Conservation (phyloP, 1,140 invertebrate species). For the Rhyacophila brunnea region DNA sequence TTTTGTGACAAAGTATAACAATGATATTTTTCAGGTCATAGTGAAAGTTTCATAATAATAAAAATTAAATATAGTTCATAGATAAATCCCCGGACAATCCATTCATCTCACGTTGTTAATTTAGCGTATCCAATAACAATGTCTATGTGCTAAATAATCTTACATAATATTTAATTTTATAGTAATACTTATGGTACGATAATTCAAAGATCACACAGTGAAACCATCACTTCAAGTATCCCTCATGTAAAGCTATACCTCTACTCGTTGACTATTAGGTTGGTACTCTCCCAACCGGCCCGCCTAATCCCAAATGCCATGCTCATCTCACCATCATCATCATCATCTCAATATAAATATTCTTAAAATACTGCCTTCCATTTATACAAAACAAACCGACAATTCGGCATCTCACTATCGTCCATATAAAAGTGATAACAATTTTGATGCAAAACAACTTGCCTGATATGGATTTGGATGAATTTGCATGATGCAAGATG, state of each 20-base stretch:
- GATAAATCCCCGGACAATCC: too few relatives aligned
- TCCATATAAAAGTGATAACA: slow-evolving; percentile 1
- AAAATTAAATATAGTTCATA: too few relatives aligned
- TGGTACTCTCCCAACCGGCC: slow-evolving; percentile 1
- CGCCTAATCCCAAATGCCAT: background rate
- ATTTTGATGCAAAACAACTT: background rate
- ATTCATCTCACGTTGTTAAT: too few relatives aligned
- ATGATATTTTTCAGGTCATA: too few relatives aligned
- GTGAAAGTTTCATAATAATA: too few relatives aligned
- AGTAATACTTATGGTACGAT: slow-evolving; percentile 31
- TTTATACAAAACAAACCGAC: slow-evolving; percentile 12
- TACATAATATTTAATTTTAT: slow-evolving; percentile 9
- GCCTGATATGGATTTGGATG: too few relatives aligned
- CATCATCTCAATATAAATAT: slow-evolving; percentile 19
- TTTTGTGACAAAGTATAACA: too few relatives aligned
- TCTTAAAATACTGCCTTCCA: slow-evolving; percentile 32
- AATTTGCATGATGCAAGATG: too few relatives aligned
- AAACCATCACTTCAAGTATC: slow-evolving; percentile 31
- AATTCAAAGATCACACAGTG: slow-evolving; percentile 34
- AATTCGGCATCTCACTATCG: background rate
- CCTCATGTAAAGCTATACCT: slow-evolving; percentile 30
- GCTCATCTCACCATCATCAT: background rate
- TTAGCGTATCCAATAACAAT: too few relatives aligned
- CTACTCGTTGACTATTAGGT: slow-evolving; percentile 29
- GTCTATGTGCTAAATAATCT: background rate